These are phyloP conservation scores for Cryptomyrus ogoouensis DNA, from an alignment of 2,113 vertebrate genomes.

Conservation along the genomic window DNA sequence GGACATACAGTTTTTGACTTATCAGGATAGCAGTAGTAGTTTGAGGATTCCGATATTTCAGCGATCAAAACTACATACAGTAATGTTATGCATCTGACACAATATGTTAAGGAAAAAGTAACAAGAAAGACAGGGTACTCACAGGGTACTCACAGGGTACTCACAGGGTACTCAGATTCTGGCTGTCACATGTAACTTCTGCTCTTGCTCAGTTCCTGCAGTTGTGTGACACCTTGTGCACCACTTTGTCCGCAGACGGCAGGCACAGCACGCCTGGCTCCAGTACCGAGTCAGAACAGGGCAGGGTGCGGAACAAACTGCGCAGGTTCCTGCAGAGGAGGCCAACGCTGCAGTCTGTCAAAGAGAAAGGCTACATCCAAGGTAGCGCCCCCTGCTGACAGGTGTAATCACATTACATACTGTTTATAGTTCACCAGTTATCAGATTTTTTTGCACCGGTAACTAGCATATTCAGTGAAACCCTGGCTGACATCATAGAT, in stretches of 20 bases:
- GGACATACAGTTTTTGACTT: background rate
- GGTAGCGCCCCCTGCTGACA: conserved; percentile 48
- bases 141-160: too few species aligned
- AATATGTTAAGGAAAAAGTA: background rate
- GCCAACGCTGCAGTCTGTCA: conserved; percentile 79
- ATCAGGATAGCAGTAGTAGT: background rate
- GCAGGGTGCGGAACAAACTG: conserved; percentile 72
- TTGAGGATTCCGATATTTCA: background rate
- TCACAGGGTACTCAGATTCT: background rate
- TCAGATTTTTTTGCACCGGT: background rate
- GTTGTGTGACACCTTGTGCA: background rate
- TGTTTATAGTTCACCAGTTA: background rate
- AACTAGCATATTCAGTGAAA: background rate
- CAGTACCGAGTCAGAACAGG: conserved; percentile 59
- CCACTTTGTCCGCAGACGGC: conserved; percentile 17
- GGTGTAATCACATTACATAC: background rate
- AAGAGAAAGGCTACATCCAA: conserved; percentile 84
- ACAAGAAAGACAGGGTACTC: too few species aligned
- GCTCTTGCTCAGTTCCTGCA: background rate
- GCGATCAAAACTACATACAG: background rate
- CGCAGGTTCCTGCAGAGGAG: conserved; percentile 76
- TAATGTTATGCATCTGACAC: background rate
- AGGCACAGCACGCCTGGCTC: conserved; percentile 10
- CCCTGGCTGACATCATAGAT: background rate
- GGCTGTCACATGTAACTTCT: background rate